Conservation (phyloP, 2,113 vertebrate species). For the Odocoileus virginianus region DNA sequence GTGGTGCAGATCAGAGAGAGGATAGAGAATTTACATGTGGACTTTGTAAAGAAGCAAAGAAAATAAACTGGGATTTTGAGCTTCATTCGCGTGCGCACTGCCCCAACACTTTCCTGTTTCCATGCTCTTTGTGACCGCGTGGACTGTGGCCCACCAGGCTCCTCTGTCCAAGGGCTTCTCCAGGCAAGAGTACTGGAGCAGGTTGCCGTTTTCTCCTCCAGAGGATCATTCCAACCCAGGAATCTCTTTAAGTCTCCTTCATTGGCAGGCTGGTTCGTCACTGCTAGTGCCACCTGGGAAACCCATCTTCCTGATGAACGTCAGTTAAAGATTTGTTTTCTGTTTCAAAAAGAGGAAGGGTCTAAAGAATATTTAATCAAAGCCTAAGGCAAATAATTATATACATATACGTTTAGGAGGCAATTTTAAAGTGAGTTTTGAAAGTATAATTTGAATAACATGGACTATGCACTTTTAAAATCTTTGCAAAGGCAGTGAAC, state of each 20-base stretch:
- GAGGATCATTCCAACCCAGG: background rate
- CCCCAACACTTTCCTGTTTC: background rate
- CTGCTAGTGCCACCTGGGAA: background rate
- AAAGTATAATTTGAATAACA: background rate
- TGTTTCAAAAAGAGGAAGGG: background rate
- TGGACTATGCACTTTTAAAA: background rate
- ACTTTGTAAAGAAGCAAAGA: background rate
- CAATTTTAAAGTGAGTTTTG: background rate
- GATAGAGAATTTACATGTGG: background rate
- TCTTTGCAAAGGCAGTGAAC: background rate
- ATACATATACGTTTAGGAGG: fast-evolving
- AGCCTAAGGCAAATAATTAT: background rate
- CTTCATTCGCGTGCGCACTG: background rate
- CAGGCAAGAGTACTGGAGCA: background rate
- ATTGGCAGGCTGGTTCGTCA: background rate
- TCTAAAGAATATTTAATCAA: background rate
- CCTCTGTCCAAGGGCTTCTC: background rate
- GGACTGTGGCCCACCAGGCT: background rate
- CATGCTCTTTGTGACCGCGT: background rate
- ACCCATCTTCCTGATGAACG: background rate
- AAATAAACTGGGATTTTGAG: background rate
- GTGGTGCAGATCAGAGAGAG: background rate
- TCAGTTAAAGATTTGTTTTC: background rate
- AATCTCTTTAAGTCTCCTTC: background rate
- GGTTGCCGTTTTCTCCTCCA: background rate